Conservation (phyloP, 2,888 invertebrate genomes). For the Scaptodrosophila latifasciaeformis region DNA sequence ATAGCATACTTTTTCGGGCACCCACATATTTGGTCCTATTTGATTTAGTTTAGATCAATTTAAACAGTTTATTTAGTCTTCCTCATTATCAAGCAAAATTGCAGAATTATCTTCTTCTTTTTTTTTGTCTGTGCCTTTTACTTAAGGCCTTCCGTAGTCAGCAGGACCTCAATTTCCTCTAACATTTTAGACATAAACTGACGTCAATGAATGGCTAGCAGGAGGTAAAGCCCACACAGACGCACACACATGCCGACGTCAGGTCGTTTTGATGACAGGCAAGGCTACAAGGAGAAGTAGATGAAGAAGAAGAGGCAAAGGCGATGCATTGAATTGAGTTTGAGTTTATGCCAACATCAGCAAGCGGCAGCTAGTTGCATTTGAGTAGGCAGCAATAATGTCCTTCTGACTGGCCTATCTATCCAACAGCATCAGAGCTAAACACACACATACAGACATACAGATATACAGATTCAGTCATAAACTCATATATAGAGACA, state of each 20-base stretch:
- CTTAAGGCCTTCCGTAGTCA: too few relatives aligned
- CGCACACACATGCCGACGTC: neutral
- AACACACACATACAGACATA: slow-evolving; percentile 5
- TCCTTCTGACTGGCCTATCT: slow-evolving; percentile 14
- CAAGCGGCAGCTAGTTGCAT: slow-evolving; percentile 18
- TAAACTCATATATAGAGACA: slow-evolving; percentile 2
- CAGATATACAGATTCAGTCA: slow-evolving; percentile 3
- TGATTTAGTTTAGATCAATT: too few relatives aligned
- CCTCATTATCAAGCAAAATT: too few relatives aligned
- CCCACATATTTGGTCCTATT: too few relatives aligned
- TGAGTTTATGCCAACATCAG: slow-evolving; percentile 37
- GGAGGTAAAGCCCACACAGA: neutral
- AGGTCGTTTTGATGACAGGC: slow-evolving; percentile 38
- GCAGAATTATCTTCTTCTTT: too few relatives aligned
- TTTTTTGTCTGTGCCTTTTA: too few relatives aligned
- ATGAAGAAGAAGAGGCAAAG: neutral
- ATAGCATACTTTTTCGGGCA: too few relatives aligned
- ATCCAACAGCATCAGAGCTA: slow-evolving; percentile 4
- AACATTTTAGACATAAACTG: neutral
- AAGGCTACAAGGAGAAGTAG: slow-evolving; percentile 16
- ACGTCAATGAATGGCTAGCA: neutral
- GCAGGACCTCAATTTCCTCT: neutral
- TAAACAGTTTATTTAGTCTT: too few relatives aligned
- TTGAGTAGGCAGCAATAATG: slow-evolving; percentile 30
- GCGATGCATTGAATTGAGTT: slow-evolving; percentile 23